A percentile compares a stretch with the other conserved stretches of the same genome.
Conservation (phyloP, 2,888 invertebrate genomes). For the Drosophila limbata region DNA sequence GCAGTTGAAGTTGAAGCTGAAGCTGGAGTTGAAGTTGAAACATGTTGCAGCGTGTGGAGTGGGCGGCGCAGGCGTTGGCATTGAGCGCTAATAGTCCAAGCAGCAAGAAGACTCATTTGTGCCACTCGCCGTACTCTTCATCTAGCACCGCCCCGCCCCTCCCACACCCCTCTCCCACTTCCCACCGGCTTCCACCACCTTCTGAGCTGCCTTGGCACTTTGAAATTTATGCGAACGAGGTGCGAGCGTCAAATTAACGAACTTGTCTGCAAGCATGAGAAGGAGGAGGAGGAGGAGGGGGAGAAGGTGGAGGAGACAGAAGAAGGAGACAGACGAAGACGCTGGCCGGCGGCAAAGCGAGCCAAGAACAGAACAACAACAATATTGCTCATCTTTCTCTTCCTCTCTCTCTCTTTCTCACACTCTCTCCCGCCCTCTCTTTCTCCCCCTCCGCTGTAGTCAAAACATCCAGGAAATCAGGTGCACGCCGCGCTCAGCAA, state of each 20-base stretch:
- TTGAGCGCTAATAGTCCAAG: slow-evolving; percentile 70
- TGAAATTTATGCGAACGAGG: slow-evolving; percentile 69
- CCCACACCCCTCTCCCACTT: neutral
- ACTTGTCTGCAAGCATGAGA: slow-evolving; percentile 70
- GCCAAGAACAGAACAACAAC: slow-evolving; percentile 12
- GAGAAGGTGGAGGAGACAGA: neutral
- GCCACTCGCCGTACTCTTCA: slow-evolving; percentile 29
- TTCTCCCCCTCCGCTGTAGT: slow-evolving; percentile 16
- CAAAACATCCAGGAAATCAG: slow-evolving; percentile 68
- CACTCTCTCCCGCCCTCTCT: neutral
- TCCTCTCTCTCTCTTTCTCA: neutral
- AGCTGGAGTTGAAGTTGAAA: slow-evolving; percentile 8
- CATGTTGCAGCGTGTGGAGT: slow-evolving; percentile 30
- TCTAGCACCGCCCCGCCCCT: neutral
- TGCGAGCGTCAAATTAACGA: slow-evolving; percentile 83
- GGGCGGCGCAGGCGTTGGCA: slow-evolving; percentile 65
- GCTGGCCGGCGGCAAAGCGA: slow-evolving; percentile 37
- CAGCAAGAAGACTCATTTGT: slow-evolving; percentile 56
- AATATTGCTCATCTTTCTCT: neutral
- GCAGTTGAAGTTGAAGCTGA: slow-evolving; percentile 5
- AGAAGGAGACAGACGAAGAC: slow-evolving; percentile 14
- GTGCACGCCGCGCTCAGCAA: slow-evolving; percentile 65
- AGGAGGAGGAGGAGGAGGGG: neutral
- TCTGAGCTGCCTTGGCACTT: slow-evolving; percentile 33
- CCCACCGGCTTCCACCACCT: neutral